Percentiles rank a stretch among this genome's conserved stretches.
Evolutionary conservation across 2,113 vertebrate genomes (phyloP).

Genomic region (Procavia capensis): DNA sequence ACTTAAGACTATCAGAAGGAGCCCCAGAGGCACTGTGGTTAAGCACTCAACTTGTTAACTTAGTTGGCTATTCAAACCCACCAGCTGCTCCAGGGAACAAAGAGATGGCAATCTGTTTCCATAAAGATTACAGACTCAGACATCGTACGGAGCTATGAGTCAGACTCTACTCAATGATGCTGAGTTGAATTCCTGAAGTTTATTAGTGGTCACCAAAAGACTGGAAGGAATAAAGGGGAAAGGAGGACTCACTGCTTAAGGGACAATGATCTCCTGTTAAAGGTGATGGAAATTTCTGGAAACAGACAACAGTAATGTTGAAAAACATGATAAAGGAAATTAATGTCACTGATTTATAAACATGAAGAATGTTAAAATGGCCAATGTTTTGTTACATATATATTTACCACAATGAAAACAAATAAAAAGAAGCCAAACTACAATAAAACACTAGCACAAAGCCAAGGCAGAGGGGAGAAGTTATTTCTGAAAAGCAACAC

Average conservation of each 20-base stretch:
- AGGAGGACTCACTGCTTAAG: background rate
- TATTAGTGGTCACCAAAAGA: background rate
- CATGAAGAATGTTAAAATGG: background rate
- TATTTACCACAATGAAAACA: background rate
- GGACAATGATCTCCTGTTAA: background rate
- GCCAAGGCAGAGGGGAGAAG: background rate
- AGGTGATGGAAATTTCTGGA: background rate
- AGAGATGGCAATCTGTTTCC: too few species aligned
- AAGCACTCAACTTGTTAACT: too few species aligned
- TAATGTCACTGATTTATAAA: background rate
- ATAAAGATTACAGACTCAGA: too few species aligned
- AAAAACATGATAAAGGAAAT: background rate
- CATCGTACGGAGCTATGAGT: too few species aligned
- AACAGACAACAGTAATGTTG: background rate
- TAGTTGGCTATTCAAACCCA: too few species aligned
- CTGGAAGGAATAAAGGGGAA: too few species aligned
- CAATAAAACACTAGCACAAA: background rate
- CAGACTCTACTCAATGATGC: background rate
- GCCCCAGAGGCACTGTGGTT: too few species aligned
- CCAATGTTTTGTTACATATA: background rate
- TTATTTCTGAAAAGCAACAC: background rate
- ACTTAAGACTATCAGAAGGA: too few species aligned
- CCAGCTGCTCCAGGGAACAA: too few species aligned
- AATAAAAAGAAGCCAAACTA: background rate
- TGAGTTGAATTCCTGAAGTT: background rate